phyloP scores from a whole-genome alignment of 2,113 vertebrate genomes.

The Procavia capensis region DNA sequence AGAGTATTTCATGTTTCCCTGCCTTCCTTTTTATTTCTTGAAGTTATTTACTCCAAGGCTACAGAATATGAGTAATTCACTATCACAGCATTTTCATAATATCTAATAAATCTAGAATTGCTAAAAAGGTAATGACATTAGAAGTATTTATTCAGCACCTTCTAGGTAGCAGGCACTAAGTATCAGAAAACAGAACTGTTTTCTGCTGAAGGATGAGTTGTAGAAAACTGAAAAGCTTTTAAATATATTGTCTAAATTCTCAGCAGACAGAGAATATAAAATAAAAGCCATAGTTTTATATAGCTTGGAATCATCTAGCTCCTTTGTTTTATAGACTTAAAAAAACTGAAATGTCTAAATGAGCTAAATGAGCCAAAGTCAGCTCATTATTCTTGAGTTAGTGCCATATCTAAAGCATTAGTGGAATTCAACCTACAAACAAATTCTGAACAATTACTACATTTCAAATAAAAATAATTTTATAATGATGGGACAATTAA shows the following conservation, averaged over 20 bases:
- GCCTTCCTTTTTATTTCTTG: not conserved
- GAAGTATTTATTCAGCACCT: not conserved
- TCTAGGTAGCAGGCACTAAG: not conserved
- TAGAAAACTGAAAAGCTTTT: not conserved
- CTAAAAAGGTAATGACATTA: slow-evolving; percentile 28
- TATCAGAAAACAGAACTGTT: not conserved
- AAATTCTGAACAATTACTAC: slow-evolving; percentile 15
- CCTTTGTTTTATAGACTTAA: slow-evolving; percentile 15
- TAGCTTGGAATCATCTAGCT: not conserved
- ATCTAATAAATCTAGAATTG: slow-evolving; percentile 28
- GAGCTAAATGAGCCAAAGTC: not conserved
- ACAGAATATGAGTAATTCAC: not conserved
- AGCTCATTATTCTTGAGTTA: slow-evolving; percentile 16
- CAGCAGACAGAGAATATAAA: not conserved
- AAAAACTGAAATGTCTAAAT: not conserved
- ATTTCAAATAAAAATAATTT: slow-evolving; percentile 54
- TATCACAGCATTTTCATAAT: not conserved
- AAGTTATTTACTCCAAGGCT: not conserved
- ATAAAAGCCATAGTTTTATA: not conserved
- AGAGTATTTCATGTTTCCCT: not conserved
- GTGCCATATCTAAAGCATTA: not conserved
- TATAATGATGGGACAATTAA: not conserved
- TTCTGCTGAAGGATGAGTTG: slow-evolving; percentile 26
- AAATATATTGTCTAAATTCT: not conserved
- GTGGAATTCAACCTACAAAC: not conserved